Base-by-base conservation (phyloP, 1,140 invertebrate species). In the Cheumatopsyche charites region DNA sequence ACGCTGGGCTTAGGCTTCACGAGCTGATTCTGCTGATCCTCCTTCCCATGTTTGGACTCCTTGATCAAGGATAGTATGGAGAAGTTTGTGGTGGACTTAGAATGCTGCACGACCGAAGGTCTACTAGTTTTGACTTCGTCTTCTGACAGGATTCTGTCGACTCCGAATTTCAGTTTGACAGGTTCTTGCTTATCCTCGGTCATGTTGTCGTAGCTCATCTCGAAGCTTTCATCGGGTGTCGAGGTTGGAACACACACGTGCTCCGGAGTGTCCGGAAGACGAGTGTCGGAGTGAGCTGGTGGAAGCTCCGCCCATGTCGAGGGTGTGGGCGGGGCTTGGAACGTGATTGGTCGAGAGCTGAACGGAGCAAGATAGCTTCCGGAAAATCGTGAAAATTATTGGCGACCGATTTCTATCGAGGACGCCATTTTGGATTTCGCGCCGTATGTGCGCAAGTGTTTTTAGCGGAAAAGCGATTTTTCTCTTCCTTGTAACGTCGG, bases 121-220 rank as follows among this genome's bases (percentile, higher is more conserved):
- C 42, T 55, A 42, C 7, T 72, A 55, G 55, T 73, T 65, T 67
- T 25, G 12, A 71, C 12, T n/a, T 49, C 58, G 1, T 68, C 61
- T 25, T 67, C 52, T 4, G 80, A 77, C 9, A 82, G 74, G 1
- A 82, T 74, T 68, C 79, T 77, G 66, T 83, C 82, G 17, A 83
- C 82, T 0, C 82, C 82, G 73, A 83, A 83, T 76, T 82, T 83
- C 12, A 83, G 63, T 63, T 80, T 81, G 23, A 68, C 71, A 1
- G 78, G 71, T 61, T 79, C 77, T 58, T n/a, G 3, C 19, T 47
- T 47, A 21, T 21, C 21, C 1, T 21, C 17, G 19, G 17, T 23
- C 12, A 41, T 19, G 15, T 47, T 41, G 25, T 68, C 47, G 26
- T 15, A 29, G 26, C 17, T 36, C 47, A 52, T 41, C 3, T 36